Evolutionary conservation across 2,797 vertebrate species (phyloP).

Genomic region (Acropternis orthonyx): DNA sequence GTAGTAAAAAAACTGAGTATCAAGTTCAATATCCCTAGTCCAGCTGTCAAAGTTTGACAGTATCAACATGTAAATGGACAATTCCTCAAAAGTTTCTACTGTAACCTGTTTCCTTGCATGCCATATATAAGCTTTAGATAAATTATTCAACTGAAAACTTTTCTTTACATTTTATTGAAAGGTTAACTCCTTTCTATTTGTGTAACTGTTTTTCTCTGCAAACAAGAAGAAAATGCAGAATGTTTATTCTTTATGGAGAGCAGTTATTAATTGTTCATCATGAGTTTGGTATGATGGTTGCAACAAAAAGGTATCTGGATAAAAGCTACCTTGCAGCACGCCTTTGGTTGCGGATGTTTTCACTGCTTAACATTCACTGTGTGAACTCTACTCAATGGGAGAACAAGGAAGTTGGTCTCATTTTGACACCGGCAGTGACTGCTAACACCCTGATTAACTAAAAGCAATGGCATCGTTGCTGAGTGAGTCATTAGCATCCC

Average conservation of each 20-base stretch:
- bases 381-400: not conserved
- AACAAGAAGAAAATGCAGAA: not conserved
- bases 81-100: not conserved
- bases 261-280: not conserved
- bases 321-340: not conserved
- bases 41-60: not conserved
- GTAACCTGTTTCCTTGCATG: not conserved
- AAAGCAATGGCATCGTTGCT: not conserved
- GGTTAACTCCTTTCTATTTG: not conserved
- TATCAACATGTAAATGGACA: not conserved
- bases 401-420: not conserved
- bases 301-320: not conserved
- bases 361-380: not conserved
- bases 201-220: not conserved
- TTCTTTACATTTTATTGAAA: not conserved
- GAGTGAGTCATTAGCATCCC: slow-evolving; percentile 4
- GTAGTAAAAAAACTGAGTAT: not conserved
- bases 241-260: not conserved
- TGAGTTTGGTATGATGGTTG: not conserved
- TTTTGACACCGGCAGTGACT: not conserved
- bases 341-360: not conserved
- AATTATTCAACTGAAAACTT: not conserved
- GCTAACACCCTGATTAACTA: slow-evolving; percentile 37
- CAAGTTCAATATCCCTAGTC: not conserved
- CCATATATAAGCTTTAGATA: not conserved